These are phyloP conservation scores for Lacerta viridis DNA, from an alignment of 2,797 vertebrate genomes.

Conservation along the genomic window DNA sequence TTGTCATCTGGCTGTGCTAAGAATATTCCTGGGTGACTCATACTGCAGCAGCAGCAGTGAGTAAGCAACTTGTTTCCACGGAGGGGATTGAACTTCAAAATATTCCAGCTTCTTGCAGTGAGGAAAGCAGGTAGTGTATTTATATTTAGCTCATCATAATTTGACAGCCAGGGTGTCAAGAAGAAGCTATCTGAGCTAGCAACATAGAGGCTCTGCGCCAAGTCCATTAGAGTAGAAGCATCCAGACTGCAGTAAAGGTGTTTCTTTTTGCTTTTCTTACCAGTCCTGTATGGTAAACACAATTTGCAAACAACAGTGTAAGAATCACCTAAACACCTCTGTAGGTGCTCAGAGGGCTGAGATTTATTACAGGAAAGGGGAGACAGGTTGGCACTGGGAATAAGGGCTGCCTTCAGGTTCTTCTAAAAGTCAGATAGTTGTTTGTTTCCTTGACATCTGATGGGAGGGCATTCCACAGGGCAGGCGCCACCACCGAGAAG, in stretches of 20 bases:
- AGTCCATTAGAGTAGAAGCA: neutral
- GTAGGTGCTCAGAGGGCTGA: neutral
- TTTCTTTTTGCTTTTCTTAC: neutral
- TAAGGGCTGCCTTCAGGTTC: too few species aligned
- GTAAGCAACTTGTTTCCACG: constrained; percentile 9
- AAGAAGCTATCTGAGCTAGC: neutral
- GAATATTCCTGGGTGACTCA: constrained; percentile 12
- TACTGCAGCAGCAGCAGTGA: constrained; percentile 21
- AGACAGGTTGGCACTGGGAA: neutral
- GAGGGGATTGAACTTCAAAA: neutral
- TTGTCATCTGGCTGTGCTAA: too few species aligned
- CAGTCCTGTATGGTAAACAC: neutral
- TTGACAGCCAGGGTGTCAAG: neutral
- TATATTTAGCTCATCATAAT: neutral
- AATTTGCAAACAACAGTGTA: neutral
- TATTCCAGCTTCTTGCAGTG: neutral
- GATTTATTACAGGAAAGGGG: neutral
- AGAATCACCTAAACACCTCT: neutral
- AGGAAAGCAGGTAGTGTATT: neutral
- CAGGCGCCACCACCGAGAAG: too few species aligned
- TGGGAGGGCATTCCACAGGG: too few species aligned
- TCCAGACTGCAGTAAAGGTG: neutral
- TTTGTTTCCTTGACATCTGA: too few species aligned
- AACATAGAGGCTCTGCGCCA: neutral
- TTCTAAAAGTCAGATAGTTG: too few species aligned